phyloP scores from a whole-genome alignment of 2,797 vertebrate species.

The Pelodytes ibericus region DNA sequence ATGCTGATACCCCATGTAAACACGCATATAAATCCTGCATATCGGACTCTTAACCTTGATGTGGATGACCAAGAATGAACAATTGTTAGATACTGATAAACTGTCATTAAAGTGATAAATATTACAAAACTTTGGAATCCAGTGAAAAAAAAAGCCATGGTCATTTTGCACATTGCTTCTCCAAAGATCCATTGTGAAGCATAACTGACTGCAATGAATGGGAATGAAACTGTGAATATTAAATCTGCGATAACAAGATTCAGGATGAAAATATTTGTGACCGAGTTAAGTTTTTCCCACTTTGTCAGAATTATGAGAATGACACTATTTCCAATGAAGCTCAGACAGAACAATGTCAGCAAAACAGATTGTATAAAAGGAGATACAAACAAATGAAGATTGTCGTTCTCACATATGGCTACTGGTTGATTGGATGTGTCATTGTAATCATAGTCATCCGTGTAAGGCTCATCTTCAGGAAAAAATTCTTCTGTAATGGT shows the following conservation, averaged over 20 bases:
- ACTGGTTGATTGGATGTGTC: background rate
- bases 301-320: conserved; percentile 55
- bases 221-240: conserved; percentile 57
- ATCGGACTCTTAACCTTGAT: conserved; percentile 10
- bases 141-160: conserved; percentile 50
- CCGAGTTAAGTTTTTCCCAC: conserved; percentile 45
- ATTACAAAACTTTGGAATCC: conserved; percentile 64
- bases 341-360: conserved; percentile 29
- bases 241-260: conserved; percentile 61
- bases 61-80: conserved; percentile 55
- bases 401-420: conserved; percentile 20
- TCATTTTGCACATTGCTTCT: conserved; percentile 55
- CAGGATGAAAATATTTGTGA: conserved; percentile 59
- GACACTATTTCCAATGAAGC: conserved; percentile 58
- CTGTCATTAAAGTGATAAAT: conserved; percentile 61
- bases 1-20: conserved; percentile 55
- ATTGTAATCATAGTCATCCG: background rate
- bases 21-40: conserved; percentile 36
- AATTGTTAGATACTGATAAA: conserved; percentile 61
- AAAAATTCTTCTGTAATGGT: background rate
- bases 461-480: background rate
- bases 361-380: conserved; percentile 16
- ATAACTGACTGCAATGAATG: conserved; percentile 55
- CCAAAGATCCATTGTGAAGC: conserved; percentile 60
- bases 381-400: background rate